A percentile compares a stretch with the other conserved stretches of the same genome.
phyloP scores from a whole-genome alignment of 2,797 vertebrate species.

The Channa striata region DNA sequence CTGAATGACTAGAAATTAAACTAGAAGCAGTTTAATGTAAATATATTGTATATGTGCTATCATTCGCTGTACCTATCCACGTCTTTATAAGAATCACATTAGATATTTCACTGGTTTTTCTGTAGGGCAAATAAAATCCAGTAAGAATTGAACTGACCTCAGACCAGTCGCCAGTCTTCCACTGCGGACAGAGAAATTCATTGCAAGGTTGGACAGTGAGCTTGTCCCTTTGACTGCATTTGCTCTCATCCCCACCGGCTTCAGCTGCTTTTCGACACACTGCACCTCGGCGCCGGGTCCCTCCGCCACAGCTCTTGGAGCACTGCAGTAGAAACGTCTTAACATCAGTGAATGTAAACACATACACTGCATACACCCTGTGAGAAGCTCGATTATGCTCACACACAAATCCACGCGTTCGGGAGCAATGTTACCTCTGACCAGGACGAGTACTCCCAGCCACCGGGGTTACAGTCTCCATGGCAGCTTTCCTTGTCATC shows the following conservation, averaged over 20 bases:
- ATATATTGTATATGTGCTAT: not conserved
- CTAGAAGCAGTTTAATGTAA: not conserved
- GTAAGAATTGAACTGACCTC: constrained; percentile 86
- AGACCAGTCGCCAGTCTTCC: constrained; percentile 96
- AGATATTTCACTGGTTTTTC: not conserved
- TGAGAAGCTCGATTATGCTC: constrained; percentile 17
- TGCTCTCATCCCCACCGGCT: constrained; percentile 88
- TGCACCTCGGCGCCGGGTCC: constrained; percentile 89
- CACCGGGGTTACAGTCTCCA: constrained; percentile 93
- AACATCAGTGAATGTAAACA: constrained; percentile 37
- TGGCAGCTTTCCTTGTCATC: constrained; percentile 92
- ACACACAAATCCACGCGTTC: constrained; percentile 7
- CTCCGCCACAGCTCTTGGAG: constrained; percentile 94
- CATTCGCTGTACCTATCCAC: not conserved
- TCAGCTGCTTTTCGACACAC: constrained; percentile 90
- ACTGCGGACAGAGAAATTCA: constrained; percentile 93
- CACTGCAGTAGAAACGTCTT: constrained; percentile 83
- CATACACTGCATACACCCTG: not conserved
- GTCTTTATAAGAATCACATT: not conserved
- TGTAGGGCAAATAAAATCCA: not conserved
- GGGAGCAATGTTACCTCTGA: constrained; percentile 87
- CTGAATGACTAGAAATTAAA: not conserved
- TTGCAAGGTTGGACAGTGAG: constrained; percentile 91
- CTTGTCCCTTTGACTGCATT: constrained; percentile 94
- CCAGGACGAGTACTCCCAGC: constrained; percentile 97